Evolutionary conservation across 2,888 invertebrate species (phyloP), one percentile per base, ranked within the genome.

Genomic region (Melipona bicolor): DNA sequence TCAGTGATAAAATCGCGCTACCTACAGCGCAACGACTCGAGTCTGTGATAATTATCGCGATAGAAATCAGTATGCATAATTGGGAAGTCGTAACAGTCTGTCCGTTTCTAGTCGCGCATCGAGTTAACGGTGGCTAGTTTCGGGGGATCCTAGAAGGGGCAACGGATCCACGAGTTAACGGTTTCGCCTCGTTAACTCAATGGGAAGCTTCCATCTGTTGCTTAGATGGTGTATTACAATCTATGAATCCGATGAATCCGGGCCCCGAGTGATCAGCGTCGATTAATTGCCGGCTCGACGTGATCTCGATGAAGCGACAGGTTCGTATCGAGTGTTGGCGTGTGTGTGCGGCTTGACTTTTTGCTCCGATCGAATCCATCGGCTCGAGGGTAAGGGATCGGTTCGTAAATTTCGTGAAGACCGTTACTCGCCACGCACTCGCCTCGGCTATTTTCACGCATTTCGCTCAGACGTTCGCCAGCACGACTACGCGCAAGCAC

Each of bases 271-370:
- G 88, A 90, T 89, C 85, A 81, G 81, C 54, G 52, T 54, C 88
- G 87, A 90, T 90, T 90, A 90, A 89, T 90, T 86, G 88, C 81
- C 74, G 80, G 76, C 80, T 79, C 79, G 89, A 88, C 85, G 83
- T 71, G 84, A 78, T 80, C 80, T 24, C 79, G 89, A 89, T 88
- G 82, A 88, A 84, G 50, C 72, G 79, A 71, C 83, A 59, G 27
- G 62, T 15, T 24, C 72, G 24, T 49, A 67, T 64, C 49, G 59
- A 64, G 61, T 11, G 43, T 43, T 43, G 0, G 43, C 11, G 9
- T 9, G 2, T 1, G 43, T 43, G 43, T 27, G 56, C 2, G 52
- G n/a, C 50, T 64, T 65, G 61, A 27, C 61, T 49, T 27, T 59
- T 73, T 50, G 56, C 49, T n/a, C 3, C 78, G 54, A 74, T 84